Evolutionary conservation across 92 coral and sea anemone genomes (phyloP).

Genomic region (Porites rus): DNA sequence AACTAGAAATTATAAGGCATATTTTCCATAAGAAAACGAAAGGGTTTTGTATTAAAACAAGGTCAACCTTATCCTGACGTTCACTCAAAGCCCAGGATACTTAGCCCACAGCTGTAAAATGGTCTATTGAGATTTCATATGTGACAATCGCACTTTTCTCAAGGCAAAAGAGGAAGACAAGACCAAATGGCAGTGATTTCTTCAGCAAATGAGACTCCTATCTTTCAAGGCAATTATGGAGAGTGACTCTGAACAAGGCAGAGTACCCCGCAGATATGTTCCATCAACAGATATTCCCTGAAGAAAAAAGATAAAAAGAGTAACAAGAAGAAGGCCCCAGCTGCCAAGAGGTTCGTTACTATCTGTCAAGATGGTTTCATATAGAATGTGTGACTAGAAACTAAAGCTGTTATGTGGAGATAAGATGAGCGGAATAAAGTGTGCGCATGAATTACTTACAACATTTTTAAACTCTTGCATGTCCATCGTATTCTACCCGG

Average conservation of each 20-base stretch:
- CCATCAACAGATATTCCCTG: constrained; percentile 15
- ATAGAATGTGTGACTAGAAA: neutral
- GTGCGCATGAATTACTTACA: constrained; percentile 12
- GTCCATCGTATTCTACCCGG: constrained; percentile 27
- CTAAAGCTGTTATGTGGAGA: neutral
- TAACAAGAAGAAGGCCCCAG: neutral
- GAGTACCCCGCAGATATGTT: neutral
- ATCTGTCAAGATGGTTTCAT: neutral
- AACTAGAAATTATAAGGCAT: no score
- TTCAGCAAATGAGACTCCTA: neutral
- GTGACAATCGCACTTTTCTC: no score
- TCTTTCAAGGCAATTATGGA: neutral
- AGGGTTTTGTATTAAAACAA: no score
- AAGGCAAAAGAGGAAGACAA: no score
- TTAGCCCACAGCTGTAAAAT: no score
- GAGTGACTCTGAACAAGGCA: neutral
- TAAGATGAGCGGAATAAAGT: neutral
- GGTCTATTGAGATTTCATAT: no score
- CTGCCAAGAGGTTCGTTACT: neutral
- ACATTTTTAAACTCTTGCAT: constrained; percentile 19
- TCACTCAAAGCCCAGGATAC: no score
- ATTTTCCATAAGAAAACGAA: no score
- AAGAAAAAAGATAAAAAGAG: neutral
- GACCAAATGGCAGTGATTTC: neutral
- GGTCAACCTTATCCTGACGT: no score